A percentile compares a stretch with the other conserved stretches of the same genome.
phyloP scores from a whole-genome alignment of 1,140 invertebrate genomes.

The Pogonomyrmex californicus region DNA sequence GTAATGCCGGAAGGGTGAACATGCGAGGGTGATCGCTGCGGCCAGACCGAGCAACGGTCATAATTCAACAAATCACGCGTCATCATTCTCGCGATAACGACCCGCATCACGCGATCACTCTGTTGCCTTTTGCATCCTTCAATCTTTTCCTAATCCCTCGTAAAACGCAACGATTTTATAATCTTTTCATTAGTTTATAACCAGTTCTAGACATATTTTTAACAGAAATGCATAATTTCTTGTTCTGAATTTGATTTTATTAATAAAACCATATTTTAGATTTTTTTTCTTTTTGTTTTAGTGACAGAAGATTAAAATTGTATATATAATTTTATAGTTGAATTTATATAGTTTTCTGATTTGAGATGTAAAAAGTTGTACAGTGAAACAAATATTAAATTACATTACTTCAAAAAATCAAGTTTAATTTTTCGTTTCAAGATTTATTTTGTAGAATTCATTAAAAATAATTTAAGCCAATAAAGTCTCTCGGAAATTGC shows the following conservation, averaged over 20 bases:
- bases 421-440: not conserved
- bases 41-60: constrained; percentile 52
- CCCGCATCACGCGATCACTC: constrained; percentile 25
- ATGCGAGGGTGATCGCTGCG: constrained; percentile 69
- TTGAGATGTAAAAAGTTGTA: not conserved
- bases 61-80: constrained; percentile 76
- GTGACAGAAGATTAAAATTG: not conserved
- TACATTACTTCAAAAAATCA: not conserved
- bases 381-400: not conserved
- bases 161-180: not conserved
- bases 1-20: constrained; percentile 67
- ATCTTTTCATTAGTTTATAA: not conserved
- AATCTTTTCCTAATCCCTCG: not conserved
- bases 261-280: not conserved
- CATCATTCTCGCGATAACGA: constrained; percentile 59
- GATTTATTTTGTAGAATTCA: constrained; percentile 20
- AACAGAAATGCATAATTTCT: not conserved
- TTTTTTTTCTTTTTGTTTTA: not conserved
- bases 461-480: not conserved
- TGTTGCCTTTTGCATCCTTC: constrained; percentile 38
- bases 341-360: not conserved
- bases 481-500: not conserved
- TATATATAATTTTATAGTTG: not conserved
- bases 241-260: not conserved
- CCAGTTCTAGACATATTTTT: not conserved